Conservation (phyloP, 2,797 vertebrate species). For the Melanotaenia nigrans region DNA sequence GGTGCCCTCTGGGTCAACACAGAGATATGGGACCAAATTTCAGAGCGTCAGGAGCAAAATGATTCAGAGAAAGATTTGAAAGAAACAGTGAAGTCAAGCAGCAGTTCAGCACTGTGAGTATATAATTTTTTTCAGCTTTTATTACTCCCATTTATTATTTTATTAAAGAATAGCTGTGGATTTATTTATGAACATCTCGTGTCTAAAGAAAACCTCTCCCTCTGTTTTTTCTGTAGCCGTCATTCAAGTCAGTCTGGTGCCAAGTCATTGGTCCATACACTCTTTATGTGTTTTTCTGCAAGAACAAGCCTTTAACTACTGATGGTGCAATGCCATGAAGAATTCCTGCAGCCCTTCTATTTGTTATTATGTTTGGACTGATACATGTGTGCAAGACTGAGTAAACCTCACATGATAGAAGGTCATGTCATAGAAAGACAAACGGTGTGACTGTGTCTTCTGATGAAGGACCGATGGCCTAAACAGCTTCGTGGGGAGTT, state of each 20-base stretch:
- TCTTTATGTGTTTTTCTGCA: slow-evolving; percentile 28
- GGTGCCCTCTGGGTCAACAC: slow-evolving; percentile 71
- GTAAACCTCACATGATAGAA: background rate
- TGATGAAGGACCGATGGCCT: background rate
- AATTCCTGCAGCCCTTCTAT: background rate
- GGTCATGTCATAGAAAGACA: background rate
- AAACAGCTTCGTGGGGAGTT: background rate
- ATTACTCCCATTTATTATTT: background rate
- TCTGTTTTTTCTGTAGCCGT: background rate
- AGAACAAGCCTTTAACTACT: background rate
- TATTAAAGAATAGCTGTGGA: background rate
- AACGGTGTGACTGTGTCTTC: background rate
- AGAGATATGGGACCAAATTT: slow-evolving; percentile 69
- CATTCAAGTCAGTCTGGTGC: background rate
- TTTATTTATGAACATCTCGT: background rate
- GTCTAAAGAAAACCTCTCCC: background rate
- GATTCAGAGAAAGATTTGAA: background rate
- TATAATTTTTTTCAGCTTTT: background rate
- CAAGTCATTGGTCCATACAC: background rate
- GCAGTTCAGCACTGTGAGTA: slow-evolving; percentile 21
- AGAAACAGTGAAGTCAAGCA: rapidly evolving
- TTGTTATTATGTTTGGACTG: background rate
- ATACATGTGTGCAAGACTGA: background rate
- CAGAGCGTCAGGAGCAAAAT: background rate
- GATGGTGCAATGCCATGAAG: background rate